These are phyloP conservation scores for Drosophila tropicalis DNA, from an alignment of 1,140 invertebrate genomes.

Conservation along the genomic window DNA sequence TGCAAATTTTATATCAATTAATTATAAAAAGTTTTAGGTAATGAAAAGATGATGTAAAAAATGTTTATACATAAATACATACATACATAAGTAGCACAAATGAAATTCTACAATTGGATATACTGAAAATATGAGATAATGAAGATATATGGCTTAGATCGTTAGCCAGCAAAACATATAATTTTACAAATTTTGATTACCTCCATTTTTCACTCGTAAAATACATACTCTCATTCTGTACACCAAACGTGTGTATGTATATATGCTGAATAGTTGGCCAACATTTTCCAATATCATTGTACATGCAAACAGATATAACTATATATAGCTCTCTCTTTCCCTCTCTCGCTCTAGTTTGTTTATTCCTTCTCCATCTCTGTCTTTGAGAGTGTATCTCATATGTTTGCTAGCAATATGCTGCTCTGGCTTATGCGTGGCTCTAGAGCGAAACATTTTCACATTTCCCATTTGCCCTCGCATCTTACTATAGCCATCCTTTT, in stretches of 20 bases:
- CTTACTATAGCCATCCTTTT: constrained; percentile 21
- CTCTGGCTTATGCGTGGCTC: constrained; percentile 40
- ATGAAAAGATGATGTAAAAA: no score
- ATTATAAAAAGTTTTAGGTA: no score
- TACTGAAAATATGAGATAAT: background rate
- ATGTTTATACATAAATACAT: no score
- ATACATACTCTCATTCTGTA: background rate
- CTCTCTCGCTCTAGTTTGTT: background rate
- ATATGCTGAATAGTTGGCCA: background rate
- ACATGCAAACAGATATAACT: background rate
- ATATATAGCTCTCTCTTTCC: background rate
- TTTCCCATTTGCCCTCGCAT: background rate
- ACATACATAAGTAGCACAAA: background rate
- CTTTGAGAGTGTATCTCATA: constrained; percentile 46
- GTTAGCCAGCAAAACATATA: background rate
- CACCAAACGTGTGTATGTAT: no score
- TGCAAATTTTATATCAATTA: no score
- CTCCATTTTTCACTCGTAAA: background rate
- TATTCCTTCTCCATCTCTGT: background rate
- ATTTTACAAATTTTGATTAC: background rate
- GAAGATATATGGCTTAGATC: background rate
- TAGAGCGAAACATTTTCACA: constrained; percentile 17
- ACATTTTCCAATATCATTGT: background rate
- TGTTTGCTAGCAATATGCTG: constrained; percentile 64
- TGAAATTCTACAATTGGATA: background rate